phyloP scores from a whole-genome alignment of 2,113 vertebrate species.

The Urocitellus parryii region DNA sequence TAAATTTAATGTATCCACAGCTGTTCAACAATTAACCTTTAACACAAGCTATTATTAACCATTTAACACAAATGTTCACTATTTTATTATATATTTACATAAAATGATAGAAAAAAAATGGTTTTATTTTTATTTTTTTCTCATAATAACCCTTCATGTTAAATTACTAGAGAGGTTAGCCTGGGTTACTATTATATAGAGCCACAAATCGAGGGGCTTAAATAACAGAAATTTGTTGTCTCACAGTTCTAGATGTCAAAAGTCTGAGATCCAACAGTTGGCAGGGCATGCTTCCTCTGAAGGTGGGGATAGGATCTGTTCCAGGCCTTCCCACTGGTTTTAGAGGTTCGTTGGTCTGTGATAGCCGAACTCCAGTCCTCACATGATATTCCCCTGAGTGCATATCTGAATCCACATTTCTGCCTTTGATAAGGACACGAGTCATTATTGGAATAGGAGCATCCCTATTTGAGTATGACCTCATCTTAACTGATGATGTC shows the following conservation, averaged over 20 bases:
- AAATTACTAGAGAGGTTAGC: not conserved
- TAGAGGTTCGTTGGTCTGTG: not conserved
- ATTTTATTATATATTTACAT: not conserved
- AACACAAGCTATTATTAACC: too few relatives aligned
- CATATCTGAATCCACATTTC: not conserved
- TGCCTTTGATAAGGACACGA: not conserved
- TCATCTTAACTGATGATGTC: not conserved
- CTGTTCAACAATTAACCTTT: not conserved
- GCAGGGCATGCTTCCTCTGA: not conserved
- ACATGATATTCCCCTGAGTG: not conserved
- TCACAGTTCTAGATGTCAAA: not conserved
- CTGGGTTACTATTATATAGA: not conserved
- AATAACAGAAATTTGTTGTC: not conserved
- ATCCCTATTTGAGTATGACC: not conserved
- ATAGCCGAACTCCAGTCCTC: not conserved
- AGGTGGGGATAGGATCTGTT: rapidly evolving
- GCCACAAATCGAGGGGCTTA: not conserved
- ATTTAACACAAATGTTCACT: not conserved
- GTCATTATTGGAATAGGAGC: not conserved
- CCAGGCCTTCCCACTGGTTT: not conserved
- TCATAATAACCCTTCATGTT: not conserved
- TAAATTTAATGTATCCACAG: not conserved
- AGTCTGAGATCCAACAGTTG: not conserved
- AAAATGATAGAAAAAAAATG: not conserved
- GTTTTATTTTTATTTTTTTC: not conserved